Conservation (phyloP, 2,888 invertebrate species). For the Noctua janthe region DNA sequence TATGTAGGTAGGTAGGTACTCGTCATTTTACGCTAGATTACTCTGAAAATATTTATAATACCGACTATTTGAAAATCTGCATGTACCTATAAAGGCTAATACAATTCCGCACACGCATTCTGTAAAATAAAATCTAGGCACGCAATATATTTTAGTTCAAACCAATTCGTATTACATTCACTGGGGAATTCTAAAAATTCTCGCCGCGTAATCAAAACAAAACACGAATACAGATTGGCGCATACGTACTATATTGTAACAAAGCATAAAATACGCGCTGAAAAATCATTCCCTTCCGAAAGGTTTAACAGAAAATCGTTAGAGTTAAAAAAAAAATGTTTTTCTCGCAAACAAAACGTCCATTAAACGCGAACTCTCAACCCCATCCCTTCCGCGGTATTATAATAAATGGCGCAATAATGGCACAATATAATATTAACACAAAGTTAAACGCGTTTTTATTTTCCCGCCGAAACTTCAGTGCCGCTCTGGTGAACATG, state of each 20-base stretch:
- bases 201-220: slow-evolving; percentile 63
- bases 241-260: slow-evolving; percentile 66
- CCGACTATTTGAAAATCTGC: slow-evolving; percentile 28
- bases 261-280: slow-evolving; percentile 76
- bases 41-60: slow-evolving; percentile 36
- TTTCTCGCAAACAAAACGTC: slow-evolving; percentile 88
- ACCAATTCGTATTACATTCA: slow-evolving; percentile 55
- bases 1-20: neutral
- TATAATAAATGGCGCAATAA: slow-evolving; percentile 90
- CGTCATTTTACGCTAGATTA: neutral
- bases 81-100: slow-evolving; percentile 30
- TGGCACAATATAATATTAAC: slow-evolving; percentile 90
- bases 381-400: slow-evolving; percentile 89
- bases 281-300: slow-evolving; percentile 83
- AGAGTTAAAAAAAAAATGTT: slow-evolving; percentile 82
- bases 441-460: slow-evolving; percentile 90
- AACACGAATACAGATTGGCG: slow-evolving; percentile 57
- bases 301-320: slow-evolving; percentile 83
- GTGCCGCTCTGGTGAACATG: slow-evolving; percentile 80
- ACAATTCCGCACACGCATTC: slow-evolving; percentile 49
- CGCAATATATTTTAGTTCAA: slow-evolving; percentile 55
- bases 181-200: slow-evolving; percentile 57
- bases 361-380: slow-evolving; percentile 87
- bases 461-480: slow-evolving; percentile 87
- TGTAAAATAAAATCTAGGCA: slow-evolving; percentile 50